phyloP scores from a whole-genome alignment of 1,140 invertebrate species.

The Apis laboriosa region DNA sequence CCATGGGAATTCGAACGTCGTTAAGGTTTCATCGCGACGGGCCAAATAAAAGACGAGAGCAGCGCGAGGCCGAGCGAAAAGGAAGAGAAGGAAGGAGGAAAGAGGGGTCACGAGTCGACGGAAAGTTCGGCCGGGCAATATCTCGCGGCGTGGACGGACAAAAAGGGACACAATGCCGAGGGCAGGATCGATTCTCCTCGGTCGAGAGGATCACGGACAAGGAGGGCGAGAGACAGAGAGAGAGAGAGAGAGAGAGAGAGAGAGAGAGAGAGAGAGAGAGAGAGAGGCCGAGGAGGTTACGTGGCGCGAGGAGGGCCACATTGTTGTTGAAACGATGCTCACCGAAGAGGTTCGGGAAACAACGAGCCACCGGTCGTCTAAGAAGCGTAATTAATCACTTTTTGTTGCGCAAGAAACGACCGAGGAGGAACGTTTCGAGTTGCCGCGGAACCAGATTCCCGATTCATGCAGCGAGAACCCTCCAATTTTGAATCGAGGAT shows the following conservation, averaged over 20 bases:
- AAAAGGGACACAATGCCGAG: constrained; percentile 77
- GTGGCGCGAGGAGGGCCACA: constrained; percentile 60
- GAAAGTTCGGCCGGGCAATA: constrained; percentile 72
- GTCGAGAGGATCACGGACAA: constrained; percentile 67
- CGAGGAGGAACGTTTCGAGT: background rate
- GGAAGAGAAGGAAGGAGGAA: constrained; percentile 46
- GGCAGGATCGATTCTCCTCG: constrained; percentile 78
- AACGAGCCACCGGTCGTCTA: constrained; percentile 70
- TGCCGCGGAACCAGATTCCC: constrained; percentile 30
- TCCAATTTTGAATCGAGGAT: background rate
- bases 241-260: constrained; percentile 9
- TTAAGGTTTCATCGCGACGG: constrained; percentile 57
- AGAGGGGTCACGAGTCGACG: constrained; percentile 63
- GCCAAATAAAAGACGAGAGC: constrained; percentile 41
- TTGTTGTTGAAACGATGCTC: constrained; percentile 71
- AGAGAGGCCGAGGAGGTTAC: constrained; percentile 54
- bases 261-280: too few species aligned
- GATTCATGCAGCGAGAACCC: constrained; percentile 10
- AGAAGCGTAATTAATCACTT: constrained; percentile 78
- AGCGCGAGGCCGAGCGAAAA: constrained; percentile 31
- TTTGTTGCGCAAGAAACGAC: constrained; percentile 61
- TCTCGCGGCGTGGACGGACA: constrained; percentile 73
- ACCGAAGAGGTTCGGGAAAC: constrained; percentile 69
- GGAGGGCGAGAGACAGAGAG: constrained; percentile 40
- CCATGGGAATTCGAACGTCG: constrained; percentile 43